Percentiles rank a stretch among this genome's conserved stretches.
phyloP scores from a whole-genome alignment of 2,797 vertebrate species.

The Heterohyrax brucei region DNA sequence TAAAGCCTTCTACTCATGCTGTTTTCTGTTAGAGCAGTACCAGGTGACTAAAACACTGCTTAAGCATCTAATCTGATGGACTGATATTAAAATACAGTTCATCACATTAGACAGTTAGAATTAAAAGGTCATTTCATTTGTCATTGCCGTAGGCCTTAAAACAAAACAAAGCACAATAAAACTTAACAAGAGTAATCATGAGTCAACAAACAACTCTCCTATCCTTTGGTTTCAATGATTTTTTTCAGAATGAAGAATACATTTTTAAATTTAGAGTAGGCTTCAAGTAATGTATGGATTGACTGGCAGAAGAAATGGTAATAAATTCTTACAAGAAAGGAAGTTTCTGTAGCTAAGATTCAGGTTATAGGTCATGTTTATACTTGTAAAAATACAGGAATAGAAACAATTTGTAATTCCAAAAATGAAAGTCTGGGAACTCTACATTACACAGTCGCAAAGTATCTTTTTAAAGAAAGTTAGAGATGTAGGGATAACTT shows the following conservation, averaged over 20 bases:
- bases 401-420: neutral
- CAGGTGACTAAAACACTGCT: neutral
- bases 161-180: constrained; percentile 62
- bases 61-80: constrained; percentile 53
- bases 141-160: constrained; percentile 15
- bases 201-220: neutral
- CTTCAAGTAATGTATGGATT: constrained; percentile 56
- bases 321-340: constrained; percentile 51
- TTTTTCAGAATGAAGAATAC: neutral
- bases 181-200: constrained; percentile 42
- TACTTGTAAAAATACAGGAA: constrained; percentile 43
- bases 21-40: too few species aligned
- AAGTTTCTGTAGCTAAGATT: constrained; percentile 64
- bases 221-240: neutral
- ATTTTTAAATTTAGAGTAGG: constrained; percentile 45
- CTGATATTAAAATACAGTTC: constrained; percentile 72
- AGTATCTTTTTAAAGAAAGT: constrained; percentile 10
- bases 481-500: constrained; percentile 23
- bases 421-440: neutral
- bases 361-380: constrained; percentile 39
- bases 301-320: constrained; percentile 58
- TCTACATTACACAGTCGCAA: neutral
- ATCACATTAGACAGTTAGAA: constrained; percentile 49
- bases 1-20: too few species aligned
- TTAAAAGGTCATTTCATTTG: constrained; percentile 69